These are phyloP conservation scores for Merluccius polli DNA, from an alignment of 2,797 vertebrate genomes.

Conservation along the genomic window DNA sequence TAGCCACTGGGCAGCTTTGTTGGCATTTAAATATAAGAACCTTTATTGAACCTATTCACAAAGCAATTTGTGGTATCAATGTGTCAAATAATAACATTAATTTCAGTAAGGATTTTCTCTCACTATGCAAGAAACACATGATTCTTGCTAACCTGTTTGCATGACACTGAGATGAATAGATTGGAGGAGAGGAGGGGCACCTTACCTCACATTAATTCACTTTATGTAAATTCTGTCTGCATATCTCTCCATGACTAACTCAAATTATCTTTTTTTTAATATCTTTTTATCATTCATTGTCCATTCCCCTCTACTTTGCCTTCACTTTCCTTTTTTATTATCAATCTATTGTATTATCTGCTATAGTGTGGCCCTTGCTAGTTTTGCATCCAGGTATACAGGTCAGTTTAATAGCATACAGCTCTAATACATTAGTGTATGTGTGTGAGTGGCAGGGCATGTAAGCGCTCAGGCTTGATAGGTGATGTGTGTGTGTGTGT, in stretches of 20 bases:
- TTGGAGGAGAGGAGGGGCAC: neutral
- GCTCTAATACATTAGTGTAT: neutral
- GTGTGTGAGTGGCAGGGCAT: neutral
- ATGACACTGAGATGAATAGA: neutral
- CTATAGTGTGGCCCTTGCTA: neutral
- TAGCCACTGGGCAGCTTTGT: neutral
- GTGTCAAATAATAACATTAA: neutral
- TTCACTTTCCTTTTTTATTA: neutral
- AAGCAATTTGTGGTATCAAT: neutral
- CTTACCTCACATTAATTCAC: neutral
- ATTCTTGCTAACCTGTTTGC: neutral
- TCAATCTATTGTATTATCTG: neutral
- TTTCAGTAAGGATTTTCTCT: neutral
- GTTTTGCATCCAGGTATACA: neutral
- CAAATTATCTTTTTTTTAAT: neutral
- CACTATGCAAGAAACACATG: neutral
- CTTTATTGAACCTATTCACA: neutral
- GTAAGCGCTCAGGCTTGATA: neutral
- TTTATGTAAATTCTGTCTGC: neutral
- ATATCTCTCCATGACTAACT: conserved; percentile 9
- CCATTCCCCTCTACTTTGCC: neutral
- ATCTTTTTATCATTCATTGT: conserved; percentile 20
- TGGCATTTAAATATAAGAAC: neutral
- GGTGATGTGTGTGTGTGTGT: neutral
- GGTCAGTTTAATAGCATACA: neutral